These are phyloP conservation scores for Drosophila tristis DNA, from an alignment of 1,140 invertebrate species.

Conservation along the genomic window DNA sequence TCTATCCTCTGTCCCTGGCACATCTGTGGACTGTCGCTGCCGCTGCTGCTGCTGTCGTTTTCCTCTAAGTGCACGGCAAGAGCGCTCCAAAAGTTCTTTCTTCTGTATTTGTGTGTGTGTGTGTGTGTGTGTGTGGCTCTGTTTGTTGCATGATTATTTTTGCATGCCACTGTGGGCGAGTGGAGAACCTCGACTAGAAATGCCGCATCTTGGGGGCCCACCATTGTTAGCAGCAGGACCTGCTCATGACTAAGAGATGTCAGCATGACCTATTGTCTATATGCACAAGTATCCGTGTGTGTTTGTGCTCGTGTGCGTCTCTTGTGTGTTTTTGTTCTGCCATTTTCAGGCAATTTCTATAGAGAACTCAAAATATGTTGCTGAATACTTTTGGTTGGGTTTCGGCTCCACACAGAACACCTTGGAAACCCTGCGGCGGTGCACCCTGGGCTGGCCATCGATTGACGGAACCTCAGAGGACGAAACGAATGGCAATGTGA, in stretches of 20 bases:
- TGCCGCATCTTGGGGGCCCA: constrained; percentile 5
- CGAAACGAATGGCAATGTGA: constrained; percentile 7
- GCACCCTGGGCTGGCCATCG: constrained; percentile 20
- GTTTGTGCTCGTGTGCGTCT: constrained; percentile 7
- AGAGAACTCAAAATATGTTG: constrained; percentile 9
- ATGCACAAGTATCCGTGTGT: constrained; percentile 8
- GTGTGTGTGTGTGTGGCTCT: no score
- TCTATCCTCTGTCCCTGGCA: no score
- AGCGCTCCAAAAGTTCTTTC: constrained; percentile 70
- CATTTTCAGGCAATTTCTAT: constrained; percentile 48
- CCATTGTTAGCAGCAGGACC: constrained; percentile 9
- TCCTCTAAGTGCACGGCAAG: constrained; percentile 79
- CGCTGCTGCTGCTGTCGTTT: constrained; percentile 66
- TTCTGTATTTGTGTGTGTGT: constrained; percentile 24
- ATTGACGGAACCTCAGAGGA: constrained; percentile 11
- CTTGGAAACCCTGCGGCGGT: constrained; percentile 40
- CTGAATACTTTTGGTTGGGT: constrained; percentile 10
- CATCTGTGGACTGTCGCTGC: constrained; percentile 37
- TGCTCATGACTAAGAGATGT: constrained; percentile 55
- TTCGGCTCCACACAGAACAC: constrained; percentile 6
- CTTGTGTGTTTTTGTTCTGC: constrained; percentile 5
- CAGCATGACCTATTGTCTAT: constrained; percentile 33
- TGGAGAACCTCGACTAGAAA: constrained; percentile 32
- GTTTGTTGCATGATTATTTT: constrained; percentile 63
- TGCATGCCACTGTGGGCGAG: constrained; percentile 49